Evolutionary conservation across 2,797 vertebrate species (phyloP), one percentile per base, ranked within the genome.

Genomic region (Spea hammondii): DNA sequence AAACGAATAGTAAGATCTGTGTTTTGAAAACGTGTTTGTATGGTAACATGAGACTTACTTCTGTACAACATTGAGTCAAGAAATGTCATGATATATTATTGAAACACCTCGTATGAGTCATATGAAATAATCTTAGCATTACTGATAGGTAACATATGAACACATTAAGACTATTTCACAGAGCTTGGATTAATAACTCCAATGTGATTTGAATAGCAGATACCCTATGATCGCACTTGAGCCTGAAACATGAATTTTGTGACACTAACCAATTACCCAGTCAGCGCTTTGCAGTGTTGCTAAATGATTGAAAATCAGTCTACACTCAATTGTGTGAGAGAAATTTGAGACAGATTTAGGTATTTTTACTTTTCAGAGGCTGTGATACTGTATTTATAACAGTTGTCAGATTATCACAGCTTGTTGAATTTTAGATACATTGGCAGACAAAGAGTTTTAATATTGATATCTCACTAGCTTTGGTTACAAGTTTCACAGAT

Each of bases 391-490:
- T 46, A 12, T 70, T 71, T 45, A 71, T 70, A 60, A 17, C 74
- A 13, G 46, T 46, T 57, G 49, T 73, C 53, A 79, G 51, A 68
- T 62, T 73, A 60, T 74, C 77, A 68, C 65, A n/a, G 45, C 13
- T 69, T 69, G 48, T 9, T 68, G 64, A 69, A 68, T 68, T 62
- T 60, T 47, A 65, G 47, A 62, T 51, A 54, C 14, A 12, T 62
- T 53, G 46, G 65, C 59, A 45, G 53, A 74, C 55, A 68, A 4
- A 49, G 12, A 79, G n/a, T n/a, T 69, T 68, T 59, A 13, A 51
- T 74, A 64, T 47, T n/a, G 65, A 79, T 45, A 8, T 79, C 65
- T 69, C 72, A 79, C 72, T 47, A 17, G 55, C 70, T 79, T 72
- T 64, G 17, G 66, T 79, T 79, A 70, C 72, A 74, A 5, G 49